Evolutionary conservation across 2,888 invertebrate species (phyloP).

Genomic region (Artemia sinica): DNA sequence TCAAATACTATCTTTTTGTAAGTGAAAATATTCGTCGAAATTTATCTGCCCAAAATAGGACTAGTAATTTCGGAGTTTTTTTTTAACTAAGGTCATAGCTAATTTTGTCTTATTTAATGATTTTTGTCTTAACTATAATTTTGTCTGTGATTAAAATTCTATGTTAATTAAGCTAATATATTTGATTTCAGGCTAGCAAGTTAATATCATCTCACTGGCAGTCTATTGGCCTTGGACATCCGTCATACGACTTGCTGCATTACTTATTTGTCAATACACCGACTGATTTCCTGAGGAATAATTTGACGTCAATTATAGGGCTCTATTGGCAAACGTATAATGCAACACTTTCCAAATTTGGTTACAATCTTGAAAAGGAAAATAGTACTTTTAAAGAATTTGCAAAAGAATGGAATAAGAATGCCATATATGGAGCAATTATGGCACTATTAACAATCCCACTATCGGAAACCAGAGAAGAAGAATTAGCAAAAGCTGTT

Average conservation of each 20-base stretch:
- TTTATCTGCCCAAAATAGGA: no score
- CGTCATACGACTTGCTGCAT: neutral
- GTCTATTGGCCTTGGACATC: neutral
- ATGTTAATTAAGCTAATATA: no score
- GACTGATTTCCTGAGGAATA: neutral
- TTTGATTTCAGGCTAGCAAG: no score
- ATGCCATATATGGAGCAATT: neutral
- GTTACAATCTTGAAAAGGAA: neutral
- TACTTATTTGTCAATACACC: neutral
- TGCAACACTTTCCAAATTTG: neutral
- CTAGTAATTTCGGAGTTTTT: no score
- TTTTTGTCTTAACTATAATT: no score
- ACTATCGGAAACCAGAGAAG: neutral
- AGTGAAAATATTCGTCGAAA: no score
- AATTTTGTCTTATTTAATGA: no score
- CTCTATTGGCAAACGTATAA: neutral
- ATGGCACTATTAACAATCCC: neutral
- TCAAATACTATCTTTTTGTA: no score
- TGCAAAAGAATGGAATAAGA: neutral
- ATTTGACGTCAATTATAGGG: neutral
- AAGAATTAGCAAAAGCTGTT: neutral
- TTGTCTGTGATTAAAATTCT: no score
- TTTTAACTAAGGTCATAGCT: no score
- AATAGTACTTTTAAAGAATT: neutral
- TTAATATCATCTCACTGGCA: neutral